Base-by-base conservation (phyloP, 2,888 invertebrate genomes). In the Cryptus viduatorius region DNA sequence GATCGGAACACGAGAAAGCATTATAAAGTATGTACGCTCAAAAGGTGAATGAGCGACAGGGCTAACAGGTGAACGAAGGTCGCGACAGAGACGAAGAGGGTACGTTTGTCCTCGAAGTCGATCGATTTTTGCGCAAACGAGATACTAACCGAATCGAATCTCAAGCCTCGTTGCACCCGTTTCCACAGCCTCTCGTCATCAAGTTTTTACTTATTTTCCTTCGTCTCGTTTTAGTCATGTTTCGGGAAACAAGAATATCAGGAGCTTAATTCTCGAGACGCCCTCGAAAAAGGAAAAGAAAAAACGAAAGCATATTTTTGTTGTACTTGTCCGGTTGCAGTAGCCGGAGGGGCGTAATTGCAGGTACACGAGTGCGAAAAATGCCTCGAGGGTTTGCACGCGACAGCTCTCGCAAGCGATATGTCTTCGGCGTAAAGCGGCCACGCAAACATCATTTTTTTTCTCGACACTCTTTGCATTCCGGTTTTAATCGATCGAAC, bases 11-110 rank as follows among this genome's bases (percentile, higher is more conserved):
- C 48, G 56, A 69, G 77, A 80, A 84, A 48, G 69, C n/a, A 64
- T 65, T 64, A 68, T 69, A 48, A 81, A 65, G 56, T 75, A 31
- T 68, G 31, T 37, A 24, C n/a, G n/a, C n/a, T n/a, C 31, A 8
- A 67, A 64, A 79, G 79, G 79, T 71, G 76, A 85, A 85, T 82
- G 84, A 79, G 84, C 79, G 82, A 82, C 79, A 82, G 82, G 82
- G 44, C 67, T 69, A 61, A 37, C 82, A 79, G 82, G 84, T 82
- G 81, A 85, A 44, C 53, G 82, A 77, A 85, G 84, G 84, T 79
- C 79, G 82, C 75, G 75, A 61, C 65, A 61, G 77, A 84, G 56
- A 37, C 37, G 37, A 31, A 56, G 65, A 59, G 56, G 71, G 31
- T 71, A 53, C 71, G 46, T 46, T 76, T 72, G 84, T 82, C 84